A percentile compares a stretch with the other conserved stretches of the same genome.
These are phyloP conservation scores for Butorides virescens DNA, from an alignment of 2,113 vertebrate genomes.

Conservation along the genomic window DNA sequence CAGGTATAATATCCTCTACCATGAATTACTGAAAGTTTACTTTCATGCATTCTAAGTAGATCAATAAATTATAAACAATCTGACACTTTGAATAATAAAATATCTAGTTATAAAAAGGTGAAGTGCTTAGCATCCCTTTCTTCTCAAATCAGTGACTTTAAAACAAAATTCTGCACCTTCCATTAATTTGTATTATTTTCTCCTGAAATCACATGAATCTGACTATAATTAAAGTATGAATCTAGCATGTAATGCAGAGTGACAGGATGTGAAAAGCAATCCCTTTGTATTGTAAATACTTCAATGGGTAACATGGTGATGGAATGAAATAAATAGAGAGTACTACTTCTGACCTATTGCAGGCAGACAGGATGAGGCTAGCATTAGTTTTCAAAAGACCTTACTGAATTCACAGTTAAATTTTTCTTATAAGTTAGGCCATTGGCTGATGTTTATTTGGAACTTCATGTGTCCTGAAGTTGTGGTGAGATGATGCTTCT, in stretches of 20 bases:
- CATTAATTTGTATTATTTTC: not conserved
- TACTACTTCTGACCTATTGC: not conserved
- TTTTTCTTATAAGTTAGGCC: not conserved
- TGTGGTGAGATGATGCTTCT: not conserved
- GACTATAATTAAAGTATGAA: not conserved
- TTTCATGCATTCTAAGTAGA: not conserved
- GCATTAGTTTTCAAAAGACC: not conserved
- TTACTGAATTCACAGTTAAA: not conserved
- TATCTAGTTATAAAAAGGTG: not conserved
- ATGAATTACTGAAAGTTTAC: not conserved
- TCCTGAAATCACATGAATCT: not conserved
- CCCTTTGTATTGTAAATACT: not conserved
- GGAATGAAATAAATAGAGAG: not conserved
- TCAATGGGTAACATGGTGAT: not conserved
- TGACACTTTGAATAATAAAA: not conserved
- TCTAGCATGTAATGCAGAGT: not conserved
- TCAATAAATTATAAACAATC: not conserved
- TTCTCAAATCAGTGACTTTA: not conserved
- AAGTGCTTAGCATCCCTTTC: not conserved
- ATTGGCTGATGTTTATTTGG: rapidly evolving
- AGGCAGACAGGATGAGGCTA: not conserved
- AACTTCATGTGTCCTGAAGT: not conserved
- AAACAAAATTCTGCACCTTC: not conserved
- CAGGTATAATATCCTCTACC: not conserved
- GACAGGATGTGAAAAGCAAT: not conserved